Evolutionary conservation across 2,888 invertebrate species (phyloP).

Genomic region (Minunthozetes semirufus): DNA sequence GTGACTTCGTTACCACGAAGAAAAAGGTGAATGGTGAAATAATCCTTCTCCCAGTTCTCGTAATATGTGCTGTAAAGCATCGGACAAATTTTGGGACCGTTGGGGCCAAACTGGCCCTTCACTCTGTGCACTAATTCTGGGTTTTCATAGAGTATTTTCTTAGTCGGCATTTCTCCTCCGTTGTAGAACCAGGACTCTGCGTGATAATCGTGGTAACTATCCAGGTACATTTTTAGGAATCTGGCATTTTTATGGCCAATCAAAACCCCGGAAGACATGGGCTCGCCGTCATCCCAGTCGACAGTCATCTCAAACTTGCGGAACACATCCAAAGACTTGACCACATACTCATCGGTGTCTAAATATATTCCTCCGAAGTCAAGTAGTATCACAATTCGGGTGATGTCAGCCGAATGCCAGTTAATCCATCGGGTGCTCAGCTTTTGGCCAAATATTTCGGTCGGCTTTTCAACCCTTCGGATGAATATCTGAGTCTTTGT

Average conservation of each 20-base stretch:
- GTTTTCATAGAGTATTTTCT: no score
- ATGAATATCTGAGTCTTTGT: slow-evolving; percentile 39
- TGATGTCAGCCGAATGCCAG: slow-evolving; percentile 49
- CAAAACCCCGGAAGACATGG: slow-evolving; percentile 46
- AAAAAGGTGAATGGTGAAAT: no score
- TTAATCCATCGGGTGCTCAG: slow-evolving; percentile 46
- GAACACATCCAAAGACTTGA: slow-evolving; percentile 47
- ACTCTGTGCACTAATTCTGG: no score
- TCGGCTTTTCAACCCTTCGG: slow-evolving; percentile 44
- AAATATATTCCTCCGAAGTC: slow-evolving; percentile 49
- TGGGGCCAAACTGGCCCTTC: no score
- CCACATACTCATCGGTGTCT: slow-evolving; percentile 48
- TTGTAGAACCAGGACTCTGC: no score
- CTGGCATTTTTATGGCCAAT: slow-evolving; percentile 48
- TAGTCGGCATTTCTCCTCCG: no score
- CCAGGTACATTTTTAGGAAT: slow-evolving; percentile 47
- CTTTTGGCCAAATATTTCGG: slow-evolving; percentile 48
- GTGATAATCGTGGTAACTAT: slow-evolving; percentile 44
- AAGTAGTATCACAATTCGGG: slow-evolving; percentile 47
- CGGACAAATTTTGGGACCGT: no score
- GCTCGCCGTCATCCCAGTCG: slow-evolving; percentile 47
- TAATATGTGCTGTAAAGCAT: no score
- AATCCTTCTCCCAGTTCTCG: no score
- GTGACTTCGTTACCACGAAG: no score
- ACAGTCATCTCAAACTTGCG: slow-evolving; percentile 48